Evolutionary conservation across 2,797 vertebrate species (phyloP).

Genomic region (Gobionotothen gibberifrons): DNA sequence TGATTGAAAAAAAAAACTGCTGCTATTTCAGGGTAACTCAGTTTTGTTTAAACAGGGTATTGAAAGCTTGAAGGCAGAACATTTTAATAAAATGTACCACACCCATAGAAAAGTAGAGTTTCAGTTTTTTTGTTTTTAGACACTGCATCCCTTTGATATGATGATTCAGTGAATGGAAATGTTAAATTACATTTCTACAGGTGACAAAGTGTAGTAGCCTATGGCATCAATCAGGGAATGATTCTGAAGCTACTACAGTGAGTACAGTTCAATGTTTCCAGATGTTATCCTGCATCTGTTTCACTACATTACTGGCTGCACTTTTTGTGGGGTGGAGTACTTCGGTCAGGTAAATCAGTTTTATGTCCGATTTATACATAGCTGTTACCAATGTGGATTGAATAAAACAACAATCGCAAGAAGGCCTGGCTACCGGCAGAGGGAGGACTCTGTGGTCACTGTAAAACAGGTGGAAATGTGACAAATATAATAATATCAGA

Average conservation of each 20-base stretch:
- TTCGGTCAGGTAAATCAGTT: background rate
- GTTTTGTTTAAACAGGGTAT: slow-evolving; percentile 32
- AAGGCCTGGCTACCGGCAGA: too few species aligned
- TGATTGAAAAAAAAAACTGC: slow-evolving; percentile 14
- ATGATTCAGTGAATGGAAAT: slow-evolving; percentile 7
- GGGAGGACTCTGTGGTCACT: too few species aligned
- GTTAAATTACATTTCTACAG: slow-evolving; percentile 4
- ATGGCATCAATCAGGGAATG: slow-evolving; percentile 19
- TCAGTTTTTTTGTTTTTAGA: slow-evolving; percentile 20
- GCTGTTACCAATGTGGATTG: background rate
- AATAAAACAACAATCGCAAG: background rate
- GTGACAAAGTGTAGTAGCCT: background rate
- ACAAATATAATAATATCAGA: too few species aligned
- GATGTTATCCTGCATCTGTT: slow-evolving; percentile 49
- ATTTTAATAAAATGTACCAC: slow-evolving; percentile 18
- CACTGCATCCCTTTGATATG: background rate
- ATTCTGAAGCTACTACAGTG: background rate
- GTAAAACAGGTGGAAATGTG: too few species aligned
- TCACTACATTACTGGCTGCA: slow-evolving; percentile 8
- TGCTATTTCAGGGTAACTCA: slow-evolving; percentile 28
- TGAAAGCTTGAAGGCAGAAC: slow-evolving; percentile 42
- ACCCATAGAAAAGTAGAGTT: background rate
- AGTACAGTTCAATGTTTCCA: slow-evolving; percentile 59
- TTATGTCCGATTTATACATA: background rate
- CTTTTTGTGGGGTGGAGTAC: slow-evolving; percentile 9